A percentile compares a stretch with the other conserved stretches of the same genome.
Conservation (phyloP, 2,888 invertebrate species). For the Corbicula japonica region DNA sequence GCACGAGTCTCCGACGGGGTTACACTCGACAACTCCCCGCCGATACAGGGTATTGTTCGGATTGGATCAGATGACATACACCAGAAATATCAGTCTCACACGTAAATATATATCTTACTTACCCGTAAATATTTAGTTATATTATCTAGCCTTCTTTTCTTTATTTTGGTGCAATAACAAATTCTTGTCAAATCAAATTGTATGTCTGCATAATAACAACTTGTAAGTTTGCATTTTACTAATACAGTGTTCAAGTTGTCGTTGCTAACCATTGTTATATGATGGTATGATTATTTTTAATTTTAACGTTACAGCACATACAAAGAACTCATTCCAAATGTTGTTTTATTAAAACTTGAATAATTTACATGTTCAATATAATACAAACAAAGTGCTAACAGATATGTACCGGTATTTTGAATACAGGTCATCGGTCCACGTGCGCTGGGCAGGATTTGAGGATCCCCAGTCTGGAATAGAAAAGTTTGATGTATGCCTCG, state of each 20-base stretch:
- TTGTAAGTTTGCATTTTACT: neutral
- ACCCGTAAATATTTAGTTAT: neutral
- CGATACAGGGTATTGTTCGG: conserved; percentile 64
- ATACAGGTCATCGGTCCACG: too few relatives aligned
- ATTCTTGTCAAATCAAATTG: neutral
- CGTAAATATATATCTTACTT: conserved; percentile 35
- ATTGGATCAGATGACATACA: conserved; percentile 49
- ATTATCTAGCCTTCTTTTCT: neutral
- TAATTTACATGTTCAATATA: too few relatives aligned
- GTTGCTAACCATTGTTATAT: too few relatives aligned
- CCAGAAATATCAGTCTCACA: conserved; percentile 42
- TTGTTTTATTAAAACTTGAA: too few relatives aligned
- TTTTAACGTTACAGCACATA: too few relatives aligned
- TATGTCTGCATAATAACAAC: neutral
- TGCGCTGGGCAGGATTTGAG: too few relatives aligned
- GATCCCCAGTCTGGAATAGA: too few relatives aligned
- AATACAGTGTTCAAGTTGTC: neutral
- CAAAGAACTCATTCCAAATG: too few relatives aligned
- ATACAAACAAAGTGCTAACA: too few relatives aligned
- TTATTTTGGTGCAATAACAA: neutral
- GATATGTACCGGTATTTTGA: too few relatives aligned
- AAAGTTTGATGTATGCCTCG: too few relatives aligned
- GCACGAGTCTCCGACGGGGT: conserved; percentile 66
- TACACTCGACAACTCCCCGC: conserved; percentile 70
- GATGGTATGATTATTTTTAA: too few relatives aligned